Base-by-base conservation (phyloP, 2,888 invertebrate genomes). In the Adineta ricciae region DNA sequence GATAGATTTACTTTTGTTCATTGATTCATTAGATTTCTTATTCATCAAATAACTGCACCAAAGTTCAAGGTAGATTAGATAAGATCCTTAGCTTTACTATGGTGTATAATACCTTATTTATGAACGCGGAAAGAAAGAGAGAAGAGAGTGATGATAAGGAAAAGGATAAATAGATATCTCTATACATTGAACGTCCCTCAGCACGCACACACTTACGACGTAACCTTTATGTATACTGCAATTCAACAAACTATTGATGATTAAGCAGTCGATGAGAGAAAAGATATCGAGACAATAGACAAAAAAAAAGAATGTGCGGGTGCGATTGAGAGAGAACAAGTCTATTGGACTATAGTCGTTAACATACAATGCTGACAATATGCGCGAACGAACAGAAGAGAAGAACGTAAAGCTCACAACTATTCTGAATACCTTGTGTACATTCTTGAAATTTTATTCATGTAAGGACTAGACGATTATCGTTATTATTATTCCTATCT, bases 211-310 rank as follows among this genome's bases (percentile, higher is more conserved):
- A 32, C 64, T 32, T 64, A 64, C 64, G 32, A 64, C 64, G 32
- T 64, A 64, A 32, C 64, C 64, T 64, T 64, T 64, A 64, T 64
- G 32, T 64, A 14, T 64, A 19, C 32, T 64, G 32, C 64, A 32
- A 64, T 64, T 64, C 64, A 64, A 16, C 64, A 64, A 32, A 64
- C 64, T 19, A 64, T 64, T 9, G 32, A 64, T 64, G 32, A 64
- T 64, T 64, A 64, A 64, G 64, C 64, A 32, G 64, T 32, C 32
- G 64, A 64, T 64, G 64, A 64, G 32, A 64, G 64, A 64, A 64
- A 64, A 64, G 64, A 64, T 64, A 64, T 14, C 64, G 5, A 64
- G 64, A 64, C 64, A 64, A 64, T 64, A 64, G 64, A 64, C 64
- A 64, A 64, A 64, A 32, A 64, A 5, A 11, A 32, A 8, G 32